Evolutionary conservation across 2,113 vertebrate species (phyloP).

Genomic region (Orientallactaga bullata): DNA sequence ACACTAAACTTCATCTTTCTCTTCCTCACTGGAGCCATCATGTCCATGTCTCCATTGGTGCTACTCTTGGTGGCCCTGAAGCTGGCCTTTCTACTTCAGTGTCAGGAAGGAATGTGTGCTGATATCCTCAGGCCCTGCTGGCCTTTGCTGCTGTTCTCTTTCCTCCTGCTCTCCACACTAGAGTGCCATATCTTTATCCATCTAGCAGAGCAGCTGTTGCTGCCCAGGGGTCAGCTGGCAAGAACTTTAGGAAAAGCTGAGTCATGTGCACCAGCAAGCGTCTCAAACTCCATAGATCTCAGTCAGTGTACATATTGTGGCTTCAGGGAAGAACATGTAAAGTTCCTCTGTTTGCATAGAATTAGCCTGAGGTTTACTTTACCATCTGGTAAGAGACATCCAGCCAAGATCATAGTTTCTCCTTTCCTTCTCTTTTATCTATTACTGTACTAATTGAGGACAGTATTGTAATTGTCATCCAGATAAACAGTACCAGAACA

Average conservation of each 20-base stretch:
- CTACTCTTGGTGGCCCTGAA: neutral
- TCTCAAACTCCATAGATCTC: conserved; percentile 55
- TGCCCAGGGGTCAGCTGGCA: conserved; percentile 58
- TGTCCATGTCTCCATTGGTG: neutral
- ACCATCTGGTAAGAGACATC: conserved; percentile 61
- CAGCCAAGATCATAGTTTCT: conserved; percentile 59
- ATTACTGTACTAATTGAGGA: conserved; percentile 59
- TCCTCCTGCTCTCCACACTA: neutral
- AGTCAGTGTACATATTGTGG: neutral
- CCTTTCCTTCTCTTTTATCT: conserved; percentile 54
- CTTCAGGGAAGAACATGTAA: conserved; percentile 47
- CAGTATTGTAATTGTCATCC: conserved; percentile 40
- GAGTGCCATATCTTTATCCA: neutral
- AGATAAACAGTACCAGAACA: conserved; percentile 59
- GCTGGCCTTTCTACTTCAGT: neutral
- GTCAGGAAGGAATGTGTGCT: conserved; percentile 15
- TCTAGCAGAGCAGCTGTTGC: conserved; percentile 37
- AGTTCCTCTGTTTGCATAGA: conserved; percentile 35
- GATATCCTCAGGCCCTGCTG: neutral
- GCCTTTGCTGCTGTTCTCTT: neutral
- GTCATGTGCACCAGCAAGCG: neutral
- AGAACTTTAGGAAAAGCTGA: conserved; percentile 70
- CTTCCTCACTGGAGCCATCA: neutral
- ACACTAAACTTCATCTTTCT: neutral
- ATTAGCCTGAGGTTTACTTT: conserved; percentile 50